These are phyloP conservation scores for Zosterops borbonicus DNA, from an alignment of 2,113 vertebrate species.

Conservation along the genomic window DNA sequence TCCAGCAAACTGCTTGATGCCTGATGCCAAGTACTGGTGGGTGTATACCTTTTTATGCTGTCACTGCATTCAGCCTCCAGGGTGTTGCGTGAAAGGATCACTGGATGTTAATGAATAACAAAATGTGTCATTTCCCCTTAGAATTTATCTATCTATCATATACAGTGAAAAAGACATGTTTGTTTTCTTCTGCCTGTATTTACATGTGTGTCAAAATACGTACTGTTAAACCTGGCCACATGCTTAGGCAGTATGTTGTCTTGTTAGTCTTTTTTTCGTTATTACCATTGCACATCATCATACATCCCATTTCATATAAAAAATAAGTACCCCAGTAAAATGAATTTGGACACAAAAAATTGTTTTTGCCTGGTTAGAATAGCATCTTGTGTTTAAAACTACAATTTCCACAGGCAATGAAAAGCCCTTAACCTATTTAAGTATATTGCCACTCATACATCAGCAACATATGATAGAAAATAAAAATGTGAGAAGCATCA, in stretches of 20 bases:
- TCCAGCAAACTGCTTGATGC: conserved; percentile 57
- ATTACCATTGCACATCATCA: not conserved
- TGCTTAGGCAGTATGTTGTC: conserved; percentile 55
- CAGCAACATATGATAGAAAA: not conserved
- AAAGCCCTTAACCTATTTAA: not conserved
- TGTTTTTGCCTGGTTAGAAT: not conserved
- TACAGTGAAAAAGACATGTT: conserved; percentile 55
- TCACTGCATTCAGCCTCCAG: conserved; percentile 65
- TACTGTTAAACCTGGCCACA: conserved; percentile 59
- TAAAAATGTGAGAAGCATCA: not conserved
- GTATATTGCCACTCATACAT: not conserved
- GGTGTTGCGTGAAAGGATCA: conserved; percentile 62
- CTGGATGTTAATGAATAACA: conserved; percentile 71
- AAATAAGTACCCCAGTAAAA: not conserved
- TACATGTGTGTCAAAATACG: conserved; percentile 61
- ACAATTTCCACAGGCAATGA: not conserved
- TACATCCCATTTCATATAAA: not conserved
- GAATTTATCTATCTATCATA: conserved; percentile 62
- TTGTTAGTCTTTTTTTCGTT: conserved; percentile 50
- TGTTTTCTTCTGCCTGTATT: conserved; percentile 65
- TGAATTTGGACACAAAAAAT: not conserved
- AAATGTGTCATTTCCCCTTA: conserved; percentile 70
- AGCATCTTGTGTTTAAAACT: not conserved
- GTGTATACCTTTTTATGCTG: conserved; percentile 67
- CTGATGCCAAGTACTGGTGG: conserved; percentile 66